Evolutionary conservation across 2,113 vertebrate species (phyloP).

Genomic region (Atrichornis clamosus): DNA sequence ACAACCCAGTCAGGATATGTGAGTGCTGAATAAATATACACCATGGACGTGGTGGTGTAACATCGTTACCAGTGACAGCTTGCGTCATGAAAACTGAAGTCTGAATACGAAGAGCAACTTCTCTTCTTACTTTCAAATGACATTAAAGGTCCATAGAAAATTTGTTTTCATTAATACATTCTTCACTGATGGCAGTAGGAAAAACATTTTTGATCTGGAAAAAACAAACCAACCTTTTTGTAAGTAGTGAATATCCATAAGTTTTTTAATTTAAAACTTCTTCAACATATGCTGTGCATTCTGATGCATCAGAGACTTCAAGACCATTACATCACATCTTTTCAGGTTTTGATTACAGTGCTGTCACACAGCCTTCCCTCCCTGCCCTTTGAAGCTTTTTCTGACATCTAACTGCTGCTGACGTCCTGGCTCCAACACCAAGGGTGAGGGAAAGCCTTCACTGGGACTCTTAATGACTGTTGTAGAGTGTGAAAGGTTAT

Average conservation of each 20-base stretch:
- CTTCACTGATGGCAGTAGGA: constrained; percentile 41
- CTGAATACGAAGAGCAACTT: background rate
- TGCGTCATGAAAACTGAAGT: background rate
- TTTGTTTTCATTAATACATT: constrained; percentile 52
- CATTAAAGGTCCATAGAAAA: constrained; percentile 17
- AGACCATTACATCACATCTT: constrained; percentile 19
- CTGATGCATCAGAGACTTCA: background rate
- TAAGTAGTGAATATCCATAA: background rate
- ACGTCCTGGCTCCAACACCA: background rate
- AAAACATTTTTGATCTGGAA: constrained; percentile 9
- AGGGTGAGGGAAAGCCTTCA: background rate
- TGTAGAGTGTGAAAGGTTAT: background rate
- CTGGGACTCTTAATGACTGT: background rate
- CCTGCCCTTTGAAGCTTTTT: background rate
- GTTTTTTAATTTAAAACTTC: constrained; percentile 39
- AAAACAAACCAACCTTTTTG: constrained; percentile 46
- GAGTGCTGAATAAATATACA: background rate
- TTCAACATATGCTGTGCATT: constrained; percentile 60
- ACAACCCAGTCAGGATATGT: background rate
- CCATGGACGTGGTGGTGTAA: background rate
- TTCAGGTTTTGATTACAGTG: background rate
- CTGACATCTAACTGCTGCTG: background rate
- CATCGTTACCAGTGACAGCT: background rate
- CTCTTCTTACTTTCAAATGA: constrained; percentile 24
- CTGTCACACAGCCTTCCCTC: background rate